phyloP scores from a whole-genome alignment of 2,797 vertebrate genomes.

The Podarcis siculus region DNA sequence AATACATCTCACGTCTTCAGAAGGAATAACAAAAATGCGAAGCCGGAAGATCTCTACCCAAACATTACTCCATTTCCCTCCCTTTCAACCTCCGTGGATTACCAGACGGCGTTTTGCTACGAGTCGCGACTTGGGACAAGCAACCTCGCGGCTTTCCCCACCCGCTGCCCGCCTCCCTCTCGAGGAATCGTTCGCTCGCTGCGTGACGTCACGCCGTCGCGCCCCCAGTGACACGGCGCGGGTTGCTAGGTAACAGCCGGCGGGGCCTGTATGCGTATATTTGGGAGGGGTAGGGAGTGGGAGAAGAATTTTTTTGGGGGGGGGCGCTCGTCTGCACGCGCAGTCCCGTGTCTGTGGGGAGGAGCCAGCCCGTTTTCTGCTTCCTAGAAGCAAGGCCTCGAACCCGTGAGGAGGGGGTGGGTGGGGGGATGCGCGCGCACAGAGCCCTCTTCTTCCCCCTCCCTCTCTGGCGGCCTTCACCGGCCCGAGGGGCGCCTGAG shows the following conservation, averaged over 20 bases:
- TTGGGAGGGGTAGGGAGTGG: background rate
- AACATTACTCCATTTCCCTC: background rate
- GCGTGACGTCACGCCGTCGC: background rate
- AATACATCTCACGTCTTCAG: too few relatives aligned
- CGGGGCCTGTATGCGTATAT: background rate
- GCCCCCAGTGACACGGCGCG: too few relatives aligned
- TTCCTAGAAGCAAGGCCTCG: too few relatives aligned
- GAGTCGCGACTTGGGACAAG: background rate
- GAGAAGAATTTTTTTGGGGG: background rate
- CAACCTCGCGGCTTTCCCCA: fast-evolving
- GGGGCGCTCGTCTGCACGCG: background rate
- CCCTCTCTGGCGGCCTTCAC: too few relatives aligned
- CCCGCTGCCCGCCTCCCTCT: too few relatives aligned
- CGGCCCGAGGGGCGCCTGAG: too few relatives aligned
- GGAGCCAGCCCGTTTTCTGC: too few relatives aligned
- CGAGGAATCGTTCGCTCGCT: background rate
- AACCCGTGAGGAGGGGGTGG: too few relatives aligned
- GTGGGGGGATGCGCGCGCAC: too few relatives aligned
- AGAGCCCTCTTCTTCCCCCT: too few relatives aligned
- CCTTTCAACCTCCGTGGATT: background rate
- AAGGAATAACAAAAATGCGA: background rate
- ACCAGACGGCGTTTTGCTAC: background rate
- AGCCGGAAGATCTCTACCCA: background rate
- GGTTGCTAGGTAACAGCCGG: too few relatives aligned
- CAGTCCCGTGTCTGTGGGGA: background rate